phyloP scores from a whole-genome alignment of 2,113 vertebrate genomes.

The Toxostoma redivivum region DNA sequence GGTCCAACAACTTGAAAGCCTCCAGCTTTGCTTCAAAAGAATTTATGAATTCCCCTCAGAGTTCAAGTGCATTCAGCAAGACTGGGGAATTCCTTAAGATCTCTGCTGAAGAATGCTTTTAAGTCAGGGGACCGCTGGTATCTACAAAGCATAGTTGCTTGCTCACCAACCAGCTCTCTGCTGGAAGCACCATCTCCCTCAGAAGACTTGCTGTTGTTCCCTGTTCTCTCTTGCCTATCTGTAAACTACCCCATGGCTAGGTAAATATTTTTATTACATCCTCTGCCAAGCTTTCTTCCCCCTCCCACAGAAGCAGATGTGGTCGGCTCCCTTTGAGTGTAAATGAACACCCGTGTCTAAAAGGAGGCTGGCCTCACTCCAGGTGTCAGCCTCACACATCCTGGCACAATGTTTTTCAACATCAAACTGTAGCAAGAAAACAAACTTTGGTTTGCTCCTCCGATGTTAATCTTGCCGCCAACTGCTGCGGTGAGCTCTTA shows the following conservation, averaged over 20 bases:
- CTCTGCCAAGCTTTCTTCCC: slow-evolving; percentile 23
- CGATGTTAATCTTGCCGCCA: not conserved
- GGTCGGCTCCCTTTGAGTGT: not conserved
- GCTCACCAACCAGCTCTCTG: not conserved
- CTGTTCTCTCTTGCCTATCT: slow-evolving; percentile 18
- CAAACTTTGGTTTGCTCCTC: not conserved
- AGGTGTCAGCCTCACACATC: not conserved
- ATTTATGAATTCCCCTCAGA: not conserved
- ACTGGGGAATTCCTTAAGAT: slow-evolving; percentile 47
- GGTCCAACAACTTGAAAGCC: slow-evolving; percentile 19
- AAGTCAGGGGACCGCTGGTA: not conserved
- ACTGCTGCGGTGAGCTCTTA: not conserved
- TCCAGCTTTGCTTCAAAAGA: slow-evolving; percentile 29
- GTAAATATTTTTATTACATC: slow-evolving; percentile 47
- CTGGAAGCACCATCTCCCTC: slow-evolving; percentile 12
- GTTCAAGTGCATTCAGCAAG: slow-evolving; percentile 10
- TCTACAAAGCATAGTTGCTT: slow-evolving; percentile 40
- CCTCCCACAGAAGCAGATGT: not conserved
- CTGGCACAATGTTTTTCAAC: slow-evolving; percentile 1
- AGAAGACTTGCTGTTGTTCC: not conserved
- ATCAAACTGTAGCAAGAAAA: not conserved
- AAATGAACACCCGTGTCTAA: not conserved
- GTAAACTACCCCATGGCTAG: slow-evolving; percentile 37
- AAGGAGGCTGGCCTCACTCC: not conserved
- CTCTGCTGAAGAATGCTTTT: slow-evolving; percentile 46